Evolutionary conservation across 2,888 invertebrate species (phyloP).

Genomic region (Orthosia gothica): DNA sequence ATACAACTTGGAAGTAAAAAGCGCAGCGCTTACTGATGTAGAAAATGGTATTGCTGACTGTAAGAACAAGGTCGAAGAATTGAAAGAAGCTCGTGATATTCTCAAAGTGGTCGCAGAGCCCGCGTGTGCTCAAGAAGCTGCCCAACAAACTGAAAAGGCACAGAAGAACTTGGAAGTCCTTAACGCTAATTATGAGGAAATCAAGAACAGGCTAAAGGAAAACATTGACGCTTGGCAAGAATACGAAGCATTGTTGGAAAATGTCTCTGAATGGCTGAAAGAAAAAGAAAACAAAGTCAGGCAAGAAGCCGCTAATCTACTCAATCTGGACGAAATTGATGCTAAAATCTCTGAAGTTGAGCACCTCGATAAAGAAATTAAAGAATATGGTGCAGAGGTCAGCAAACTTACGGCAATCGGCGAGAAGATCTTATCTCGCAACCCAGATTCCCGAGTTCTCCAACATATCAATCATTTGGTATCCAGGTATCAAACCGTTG

Average conservation of each 20-base stretch:
- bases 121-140: slow-evolving; percentile 93
- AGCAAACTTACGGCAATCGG: slow-evolving; percentile 93
- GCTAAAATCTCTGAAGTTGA: slow-evolving; percentile 93
- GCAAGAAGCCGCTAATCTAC: slow-evolving; percentile 93
- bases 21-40: slow-evolving; percentile 95
- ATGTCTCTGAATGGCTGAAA: slow-evolving; percentile 94
- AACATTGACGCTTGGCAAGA: slow-evolving; percentile 95
- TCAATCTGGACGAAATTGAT: slow-evolving; percentile 93
- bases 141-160: slow-evolving; percentile 93
- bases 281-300: slow-evolving; percentile 95
- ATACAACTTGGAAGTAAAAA: slow-evolving; percentile 98
- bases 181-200: slow-evolving; percentile 93
- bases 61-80: slow-evolving; percentile 92
- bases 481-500: slow-evolving; percentile 94
- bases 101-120: slow-evolving; percentile 94
- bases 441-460: slow-evolving; percentile 96
- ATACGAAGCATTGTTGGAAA: slow-evolving; percentile 95
- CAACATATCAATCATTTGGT: slow-evolving; percentile 96
- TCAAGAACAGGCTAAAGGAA: slow-evolving; percentile 93
- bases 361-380: slow-evolving; percentile 92
- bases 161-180: slow-evolving; percentile 94
- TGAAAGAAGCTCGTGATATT: slow-evolving; percentile 94
- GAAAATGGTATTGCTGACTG: slow-evolving; percentile 94
- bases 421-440: slow-evolving; percentile 94
- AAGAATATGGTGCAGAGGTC: slow-evolving; percentile 93